Base-by-base conservation (phyloP, 2,888 invertebrate species). In the Formica aserva region DNA sequence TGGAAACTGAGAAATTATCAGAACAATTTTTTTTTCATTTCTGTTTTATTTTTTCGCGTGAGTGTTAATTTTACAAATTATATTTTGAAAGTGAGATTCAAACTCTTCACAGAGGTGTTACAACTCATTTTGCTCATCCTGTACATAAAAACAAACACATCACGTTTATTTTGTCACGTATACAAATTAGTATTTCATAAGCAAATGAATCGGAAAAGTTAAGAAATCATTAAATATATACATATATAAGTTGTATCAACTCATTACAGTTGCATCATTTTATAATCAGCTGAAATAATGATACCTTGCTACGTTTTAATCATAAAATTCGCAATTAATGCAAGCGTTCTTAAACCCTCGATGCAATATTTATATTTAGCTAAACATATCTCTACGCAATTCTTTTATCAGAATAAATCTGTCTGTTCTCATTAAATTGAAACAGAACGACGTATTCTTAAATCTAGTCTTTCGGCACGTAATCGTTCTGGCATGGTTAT, bases 401-500 rank as follows among this genome's bases (percentile, higher is more conserved):
- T 48, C 26, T 45, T 65, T 48, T 65, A 26, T 26, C 15, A 35
- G n/a, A 55, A 57, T 29, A 66, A 67, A 38, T 67, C 26, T n/a
- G 8, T 77, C 38, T 26, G 13, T 77, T 55, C 29, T 29, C 55
- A 29, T 77, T 67, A 76, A 77, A 22, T 22, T 67, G 38, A 52
- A 9, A 26, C 11, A 38, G 29, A 77, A 67, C 38, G 22, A 67
- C 26, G 67, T 52, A 35, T 52, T 55, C 41, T 77, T 15, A 55
- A 77, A 77, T 67, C 67, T 38, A 77, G 22, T 52, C 35, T 13
- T 18, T 76, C n/a, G 67, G 48, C 8, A 2, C 22, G 48, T 66
- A 66, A 66, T 76, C 35, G 65, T 32, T 65, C 48, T 15, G 66
- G 76, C 69, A 57, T 41, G 32, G 29, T 41, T 78, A 26, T 41